Base-by-base conservation (phyloP, 1,140 invertebrate species). In the Euschistus heros region DNA sequence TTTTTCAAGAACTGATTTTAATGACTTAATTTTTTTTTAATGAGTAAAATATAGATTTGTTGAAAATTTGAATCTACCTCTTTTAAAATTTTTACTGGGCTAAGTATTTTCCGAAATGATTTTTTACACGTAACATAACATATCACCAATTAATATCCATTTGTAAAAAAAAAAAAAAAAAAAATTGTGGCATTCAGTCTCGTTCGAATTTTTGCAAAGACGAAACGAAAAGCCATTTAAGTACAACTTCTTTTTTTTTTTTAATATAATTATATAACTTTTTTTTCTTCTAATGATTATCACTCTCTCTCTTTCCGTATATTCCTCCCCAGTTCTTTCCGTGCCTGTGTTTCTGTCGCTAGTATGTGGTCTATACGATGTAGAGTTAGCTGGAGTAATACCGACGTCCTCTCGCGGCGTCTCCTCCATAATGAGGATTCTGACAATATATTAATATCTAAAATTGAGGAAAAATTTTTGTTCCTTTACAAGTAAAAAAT, bases 281-380 rank as follows among this genome's bases (percentile, higher is more conserved):
- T 59, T 18, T 59, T 57, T 52, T 52, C 63, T 47, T 30, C 27
- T 44, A 18, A n/a, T 27, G 10, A 61, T 54, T 57, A 37, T 46
- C 37, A 15, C 24, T 18, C 33, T 44, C 55, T 62, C 44, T 57
- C 64, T 65, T 46, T 62, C 62, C 20, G 14, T 55, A 18, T 57
- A 33, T 52, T 26, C 18, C 52, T 64, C 63, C 54, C 46, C 33
- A 14, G 4, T 30, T 18, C n/a, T 42, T 59, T 61, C 59, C 61
- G 42, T 52, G 42, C 20, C 15, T 54, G 59, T 60, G 20, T 62
- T 52, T 24, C 65, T 62, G 26, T 44, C 65, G 65, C 65, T 66
- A 66, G 65, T 64, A 66, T 66, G 65, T 66, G 65, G 65, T 66
- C 65, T 66, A 66, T 66, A 66, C 63, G 65, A 66, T 66, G 65